Evolutionary conservation across 2,888 invertebrate genomes (phyloP), one percentile per base, ranked within the genome.

Genomic region (Periphyllus acericola): DNA sequence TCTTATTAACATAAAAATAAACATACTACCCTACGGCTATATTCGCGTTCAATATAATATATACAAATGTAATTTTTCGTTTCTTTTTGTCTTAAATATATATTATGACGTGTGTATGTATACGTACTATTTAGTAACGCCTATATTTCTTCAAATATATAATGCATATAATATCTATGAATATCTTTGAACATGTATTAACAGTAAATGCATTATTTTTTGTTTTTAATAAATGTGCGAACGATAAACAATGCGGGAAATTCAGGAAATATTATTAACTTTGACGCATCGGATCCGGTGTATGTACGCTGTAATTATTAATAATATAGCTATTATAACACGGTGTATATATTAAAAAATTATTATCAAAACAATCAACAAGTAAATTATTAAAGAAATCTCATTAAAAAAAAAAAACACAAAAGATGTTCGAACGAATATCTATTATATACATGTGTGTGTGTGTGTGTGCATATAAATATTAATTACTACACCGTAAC

Each of bases 1-100:
- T 82, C 82, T 81, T 81, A 76, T 76, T 76, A 52, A 19, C 46
- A 76, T 76, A 76, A 76, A 29, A 40, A 5, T 5, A 79, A n/a
- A 46, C 17, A 46, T 46, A 52, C 52, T 52, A 76, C 76, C 32
- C 52, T 52, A 46, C 52, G 40, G 80, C 36, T 80, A 66, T 66
- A 40, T 40, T 55, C 66, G 66, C n/a, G 66, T 66, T 66, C 25
- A 9, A 66, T 1, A 66, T 36, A 80, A 80, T 9, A 66, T n/a
- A 9, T 36, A 66, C 66, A 66, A 66, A 34, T 34, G 66, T 40
- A 74, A 74, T 60, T 66, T n/a, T 36, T n/a, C 36, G 25, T 60
- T 60, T 17, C 34, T 80, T 80, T 80, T 66, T 29, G 40, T 80
- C 29, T 66, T 40, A 60, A 66, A 66, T 36, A 14, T 55, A 5